Evolutionary conservation across 2,113 vertebrate genomes (phyloP), one percentile per base, ranked within the genome.

Genomic region (Hypomesus transpacificus): DNA sequence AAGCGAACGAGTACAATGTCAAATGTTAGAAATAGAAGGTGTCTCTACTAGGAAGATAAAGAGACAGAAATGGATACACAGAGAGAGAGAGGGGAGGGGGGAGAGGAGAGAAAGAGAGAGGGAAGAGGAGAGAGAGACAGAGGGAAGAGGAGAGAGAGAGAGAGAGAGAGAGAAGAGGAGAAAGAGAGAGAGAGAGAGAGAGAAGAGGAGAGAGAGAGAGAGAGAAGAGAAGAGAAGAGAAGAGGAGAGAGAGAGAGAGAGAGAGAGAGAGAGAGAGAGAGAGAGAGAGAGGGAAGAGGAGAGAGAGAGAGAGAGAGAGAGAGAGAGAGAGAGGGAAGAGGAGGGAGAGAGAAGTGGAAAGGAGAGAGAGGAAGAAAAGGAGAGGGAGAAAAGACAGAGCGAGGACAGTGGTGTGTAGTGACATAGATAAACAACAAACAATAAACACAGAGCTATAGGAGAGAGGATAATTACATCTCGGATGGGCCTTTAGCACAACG

Each of bases 261-360:
- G 31, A 6, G 7, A 8, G 31, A 1, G 31, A 34, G 31, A 51
- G 64, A 66, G 57, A 52, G 17, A 66, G 28, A n/a, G 64, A 58
- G 51, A 50, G n/a, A 51, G 64, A 66, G 57, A 52, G 17, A 66
- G 28, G n/a, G 64, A n/a, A n/a, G n/a, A n/a, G n/a, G 64, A 66
- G 57, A 52, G 17, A 66, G 28, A n/a, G 64, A 58, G 51, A 50
- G n/a, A 51, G 64, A 66, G 57, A 52, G 17, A 66, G 28, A n/a
- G 64, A 58, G 51, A 50, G n/a, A 51, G 64, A 66, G 57, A 52
- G 17, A 66, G 28, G n/a, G 64, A n/a, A n/a, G n/a, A n/a, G n/a
- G n/a, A n/a, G n/a, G n/a, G n/a, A n/a, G n/a, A n/a, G n/a, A n/a
- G n/a, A n/a, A n/a, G n/a, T n/a, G n/a, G n/a, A n/a, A n/a, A n/a